Conservation (phyloP, 30 jellyfish, hydroid and myxozoan species). For the Hydractinia symbiolongicarpus region DNA sequence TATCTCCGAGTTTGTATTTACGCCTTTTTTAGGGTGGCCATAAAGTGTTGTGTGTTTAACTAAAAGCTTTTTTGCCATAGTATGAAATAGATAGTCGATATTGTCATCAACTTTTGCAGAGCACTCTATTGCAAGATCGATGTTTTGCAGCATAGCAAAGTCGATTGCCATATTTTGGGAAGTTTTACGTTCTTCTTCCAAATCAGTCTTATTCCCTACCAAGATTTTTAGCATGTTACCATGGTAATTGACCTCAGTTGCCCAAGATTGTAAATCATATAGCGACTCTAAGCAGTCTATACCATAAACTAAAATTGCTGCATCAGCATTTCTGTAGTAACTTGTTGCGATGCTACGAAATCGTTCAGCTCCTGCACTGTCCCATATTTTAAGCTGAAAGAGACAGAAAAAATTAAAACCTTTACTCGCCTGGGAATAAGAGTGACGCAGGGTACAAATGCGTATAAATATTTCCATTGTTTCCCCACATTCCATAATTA, state of each 20-base stretch:
- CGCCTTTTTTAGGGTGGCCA: constrained; percentile 13
- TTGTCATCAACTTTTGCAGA: constrained; percentile 91
- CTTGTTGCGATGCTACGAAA: constrained; percentile 77
- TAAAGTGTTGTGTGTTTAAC: constrained; percentile 20
- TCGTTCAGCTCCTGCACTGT: constrained; percentile 95
- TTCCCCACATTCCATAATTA: no score
- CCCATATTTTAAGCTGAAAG: constrained; percentile 85
- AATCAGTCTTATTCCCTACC: constrained; percentile 84
- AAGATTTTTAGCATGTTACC: constrained; percentile 54
- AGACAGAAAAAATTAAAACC: background rate
- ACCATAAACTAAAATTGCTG: constrained; percentile 77
- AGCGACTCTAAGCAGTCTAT: constrained; percentile 62
- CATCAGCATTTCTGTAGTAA: constrained; percentile 90
- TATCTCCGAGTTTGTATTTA: background rate
- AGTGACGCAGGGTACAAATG: no score
- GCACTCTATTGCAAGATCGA: constrained; percentile 81
- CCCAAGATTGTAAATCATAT: constrained; percentile 67
- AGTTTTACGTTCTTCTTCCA: constrained; percentile 51
- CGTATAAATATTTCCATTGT: no score
- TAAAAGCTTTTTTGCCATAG: constrained; percentile 58
- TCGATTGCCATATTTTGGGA: constrained; percentile 70
- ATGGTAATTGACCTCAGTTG: constrained; percentile 53
- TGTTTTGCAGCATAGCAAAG: constrained; percentile 76
- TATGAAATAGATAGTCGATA: constrained; percentile 63
- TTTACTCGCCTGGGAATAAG: no score